Evolutionary conservation across 2,797 vertebrate species (phyloP).

Genomic region (Emys orbicularis): DNA sequence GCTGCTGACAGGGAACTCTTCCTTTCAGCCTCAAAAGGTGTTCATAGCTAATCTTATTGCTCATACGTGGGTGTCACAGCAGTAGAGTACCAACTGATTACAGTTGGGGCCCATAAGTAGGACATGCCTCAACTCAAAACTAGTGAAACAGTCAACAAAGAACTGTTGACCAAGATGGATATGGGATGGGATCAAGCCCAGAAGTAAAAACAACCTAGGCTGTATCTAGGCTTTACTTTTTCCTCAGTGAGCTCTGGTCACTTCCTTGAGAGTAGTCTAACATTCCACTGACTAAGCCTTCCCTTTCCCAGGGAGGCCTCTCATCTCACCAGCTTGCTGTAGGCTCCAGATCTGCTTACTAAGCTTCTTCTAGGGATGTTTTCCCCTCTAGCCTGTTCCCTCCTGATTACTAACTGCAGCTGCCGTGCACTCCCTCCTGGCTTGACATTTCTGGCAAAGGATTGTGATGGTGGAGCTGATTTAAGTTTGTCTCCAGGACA

Average conservation of each 20-base stretch:
- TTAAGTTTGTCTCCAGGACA: background rate
- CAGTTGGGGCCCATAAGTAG: rapidly evolving
- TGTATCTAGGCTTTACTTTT: background rate
- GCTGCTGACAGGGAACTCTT: background rate
- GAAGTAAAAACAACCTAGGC: background rate
- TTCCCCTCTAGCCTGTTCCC: background rate
- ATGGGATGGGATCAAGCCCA: rapidly evolving
- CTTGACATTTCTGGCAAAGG: background rate
- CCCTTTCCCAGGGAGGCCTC: background rate
- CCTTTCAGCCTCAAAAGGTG: background rate
- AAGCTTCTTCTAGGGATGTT: background rate
- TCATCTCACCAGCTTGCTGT: background rate
- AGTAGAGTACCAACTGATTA: background rate
- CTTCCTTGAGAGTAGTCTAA: background rate
- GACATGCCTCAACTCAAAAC: background rate
- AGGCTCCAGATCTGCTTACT: background rate
- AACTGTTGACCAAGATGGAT: background rate
- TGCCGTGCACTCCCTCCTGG: background rate
- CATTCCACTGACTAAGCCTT: background rate
- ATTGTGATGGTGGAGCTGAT: background rate
- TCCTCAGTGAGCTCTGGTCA: background rate
- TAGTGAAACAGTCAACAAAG: background rate
- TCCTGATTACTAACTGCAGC: background rate
- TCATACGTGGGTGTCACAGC: background rate
- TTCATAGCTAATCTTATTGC: background rate